Evolutionary conservation across 1,140 invertebrate genomes (phyloP).

Genomic region (Leptoteleia sp.): DNA sequence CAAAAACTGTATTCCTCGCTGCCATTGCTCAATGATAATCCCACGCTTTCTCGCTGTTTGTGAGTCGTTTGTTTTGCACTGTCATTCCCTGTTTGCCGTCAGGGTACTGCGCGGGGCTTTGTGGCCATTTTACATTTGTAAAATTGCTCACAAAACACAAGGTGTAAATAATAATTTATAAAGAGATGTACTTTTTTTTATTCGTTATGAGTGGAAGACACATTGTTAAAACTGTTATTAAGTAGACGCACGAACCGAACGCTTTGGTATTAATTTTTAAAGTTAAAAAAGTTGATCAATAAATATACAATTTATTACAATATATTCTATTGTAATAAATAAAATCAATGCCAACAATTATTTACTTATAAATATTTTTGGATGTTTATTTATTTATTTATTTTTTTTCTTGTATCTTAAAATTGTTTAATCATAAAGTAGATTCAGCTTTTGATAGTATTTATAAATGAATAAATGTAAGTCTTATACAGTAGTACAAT

Average conservation of each 20-base stretch:
- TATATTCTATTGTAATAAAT: too few relatives aligned
- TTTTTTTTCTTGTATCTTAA: too few relatives aligned
- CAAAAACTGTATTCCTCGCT: conserved; percentile 45
- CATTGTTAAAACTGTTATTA: neutral
- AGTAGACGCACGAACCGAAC: neutral
- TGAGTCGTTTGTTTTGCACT: conserved; percentile 49
- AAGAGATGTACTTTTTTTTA: neutral
- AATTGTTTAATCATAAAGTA: too few relatives aligned
- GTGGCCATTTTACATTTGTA: conserved; percentile 10
- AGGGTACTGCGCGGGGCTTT: conserved; percentile 15
- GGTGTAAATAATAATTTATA: conserved; percentile 16
- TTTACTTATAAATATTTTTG: too few relatives aligned
- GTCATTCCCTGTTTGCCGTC: conserved; percentile 27
- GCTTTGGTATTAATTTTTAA: neutral
- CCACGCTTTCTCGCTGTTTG: conserved; percentile 49
- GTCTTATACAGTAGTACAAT: too few relatives aligned
- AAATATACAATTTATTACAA: neutral
- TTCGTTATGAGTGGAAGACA: neutral
- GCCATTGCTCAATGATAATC: conserved; percentile 59
- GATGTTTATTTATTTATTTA: too few relatives aligned
- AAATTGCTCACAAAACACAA: conserved; percentile 1
- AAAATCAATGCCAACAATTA: too few relatives aligned
- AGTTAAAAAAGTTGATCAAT: neutral
- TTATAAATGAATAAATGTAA: too few relatives aligned
- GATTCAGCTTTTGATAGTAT: too few relatives aligned